Evolutionary conservation across 2,113 vertebrate genomes (phyloP), one percentile per base, ranked within the genome.

Genomic region (Paralichthys olivaceus): DNA sequence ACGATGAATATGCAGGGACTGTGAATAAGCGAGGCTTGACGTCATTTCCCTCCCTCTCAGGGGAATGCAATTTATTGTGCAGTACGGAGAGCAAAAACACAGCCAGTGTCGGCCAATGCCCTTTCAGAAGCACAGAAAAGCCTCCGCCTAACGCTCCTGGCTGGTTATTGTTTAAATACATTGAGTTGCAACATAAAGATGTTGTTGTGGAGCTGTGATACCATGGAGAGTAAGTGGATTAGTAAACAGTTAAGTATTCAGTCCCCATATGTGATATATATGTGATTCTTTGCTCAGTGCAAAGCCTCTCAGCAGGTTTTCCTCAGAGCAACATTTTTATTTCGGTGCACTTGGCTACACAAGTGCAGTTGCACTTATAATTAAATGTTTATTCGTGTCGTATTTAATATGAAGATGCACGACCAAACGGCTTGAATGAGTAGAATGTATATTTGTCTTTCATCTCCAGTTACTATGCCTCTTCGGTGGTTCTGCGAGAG

Each of bases 21-120:
- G 14, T 82, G 79, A 88, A 87, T 61, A 76, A 80, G 84, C 72
- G 70, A 58, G 69, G 58, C 81, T 88, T 91, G 89, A 92, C 91
- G 89, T 92, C 89, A 91, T 77, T 26, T 70, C 60, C 51, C 71
- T 79, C 45, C 64, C 75, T 86, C 88, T 79, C 76, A 11, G 65
- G 90, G 89, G 90, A 88, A 64, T 43, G 57, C 19, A 32, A 69
- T 90, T 85, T 82, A 88, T 90, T 87, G 84, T 87, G 84, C 72
- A 67, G 83, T 79, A 79, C 61, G 79, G 72, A 68, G 77, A 76
- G 82, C 72, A 26, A 86, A 7, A 75, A 81, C 84, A 74, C 62
- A 15, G 64, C 81, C 73, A 34, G 58, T 43, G 84, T 84, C 80
- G 62, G 73, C 68, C 11, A 26, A 26, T 73, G 70, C 75, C 77